Conservation (phyloP, 2,113 vertebrate genomes). For the Desmodus rotundus region DNA sequence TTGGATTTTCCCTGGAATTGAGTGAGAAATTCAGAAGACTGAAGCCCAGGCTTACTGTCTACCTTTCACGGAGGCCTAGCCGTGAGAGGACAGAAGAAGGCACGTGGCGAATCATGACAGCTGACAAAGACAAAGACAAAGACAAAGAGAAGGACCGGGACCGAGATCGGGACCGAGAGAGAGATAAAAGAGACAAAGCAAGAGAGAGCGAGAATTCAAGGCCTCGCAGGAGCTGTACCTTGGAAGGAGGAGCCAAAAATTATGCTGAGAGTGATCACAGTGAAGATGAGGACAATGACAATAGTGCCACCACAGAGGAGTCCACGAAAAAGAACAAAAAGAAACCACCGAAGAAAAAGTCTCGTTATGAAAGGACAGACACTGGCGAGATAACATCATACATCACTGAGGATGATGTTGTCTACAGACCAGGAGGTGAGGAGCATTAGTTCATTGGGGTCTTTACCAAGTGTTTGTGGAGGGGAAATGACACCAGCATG, state of each 20-base stretch:
- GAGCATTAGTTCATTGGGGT: accelerated
- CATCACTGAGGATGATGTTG: slow-evolving; percentile 94
- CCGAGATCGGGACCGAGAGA: slow-evolving; percentile 91
- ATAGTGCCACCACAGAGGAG: slow-evolving; percentile 91
- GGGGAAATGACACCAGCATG: too few relatives aligned
- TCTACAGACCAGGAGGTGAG: slow-evolving; percentile 97
- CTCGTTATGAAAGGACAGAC: slow-evolving; percentile 94
- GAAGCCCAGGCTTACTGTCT: slow-evolving; percentile 99
- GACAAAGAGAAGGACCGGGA: slow-evolving; percentile 88
- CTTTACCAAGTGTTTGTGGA: background rate
- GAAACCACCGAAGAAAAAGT: slow-evolving; percentile 97
- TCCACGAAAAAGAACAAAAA: slow-evolving; percentile 95
- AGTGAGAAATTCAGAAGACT: slow-evolving; percentile 99
- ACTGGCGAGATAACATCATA: slow-evolving; percentile 97
- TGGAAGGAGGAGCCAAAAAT: slow-evolving; percentile 97
- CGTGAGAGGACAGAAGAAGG: slow-evolving; percentile 99
- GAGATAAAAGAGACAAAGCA: slow-evolving; percentile 87
- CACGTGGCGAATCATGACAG: slow-evolving; percentile 99
- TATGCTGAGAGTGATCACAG: slow-evolving; percentile 99
- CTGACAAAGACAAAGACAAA: slow-evolving; percentile 97
- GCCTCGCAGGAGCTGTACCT: slow-evolving; percentile 94
- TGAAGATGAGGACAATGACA: slow-evolving; percentile 96
- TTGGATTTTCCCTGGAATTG: slow-evolving; percentile 99
- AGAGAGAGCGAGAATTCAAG: slow-evolving; percentile 92
- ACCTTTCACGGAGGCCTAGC: slow-evolving; percentile 99